Conservation (phyloP, 2,113 vertebrate species). For the Colossoma macropomum region DNA sequence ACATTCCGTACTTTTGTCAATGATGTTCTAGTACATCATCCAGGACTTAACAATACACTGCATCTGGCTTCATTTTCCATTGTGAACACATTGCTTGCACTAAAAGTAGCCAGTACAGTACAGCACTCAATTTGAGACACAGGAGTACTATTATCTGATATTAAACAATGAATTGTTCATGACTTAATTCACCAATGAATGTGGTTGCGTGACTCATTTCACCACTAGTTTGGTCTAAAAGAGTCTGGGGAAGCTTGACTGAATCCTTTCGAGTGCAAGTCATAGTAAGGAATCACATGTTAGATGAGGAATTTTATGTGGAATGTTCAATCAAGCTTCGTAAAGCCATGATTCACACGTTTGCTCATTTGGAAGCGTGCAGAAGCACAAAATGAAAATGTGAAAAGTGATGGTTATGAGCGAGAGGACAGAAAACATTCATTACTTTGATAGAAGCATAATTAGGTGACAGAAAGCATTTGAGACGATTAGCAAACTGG, state of each 20-base stretch:
- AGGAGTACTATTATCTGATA: no score
- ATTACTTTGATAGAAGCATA: slow-evolving; percentile 47
- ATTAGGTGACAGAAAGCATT: slow-evolving; percentile 54
- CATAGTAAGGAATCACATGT: not conserved
- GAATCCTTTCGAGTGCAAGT: not conserved
- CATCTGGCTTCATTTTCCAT: no score
- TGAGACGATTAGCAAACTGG: slow-evolving; percentile 44
- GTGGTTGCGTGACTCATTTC: not conserved
- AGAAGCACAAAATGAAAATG: slow-evolving; percentile 1
- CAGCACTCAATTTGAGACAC: no score
- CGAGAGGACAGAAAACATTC: slow-evolving; percentile 30
- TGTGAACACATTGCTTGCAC: no score
- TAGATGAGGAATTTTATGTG: not conserved
- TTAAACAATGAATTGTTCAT: no score
- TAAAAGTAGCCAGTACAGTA: no score
- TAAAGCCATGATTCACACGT: not conserved
- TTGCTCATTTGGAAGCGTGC: not conserved
- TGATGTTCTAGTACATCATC: no score
- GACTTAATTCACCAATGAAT: no score
- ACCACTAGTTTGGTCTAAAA: not conserved
- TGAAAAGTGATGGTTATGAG: slow-evolving; percentile 6
- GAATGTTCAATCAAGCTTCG: not conserved
- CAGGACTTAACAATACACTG: no score
- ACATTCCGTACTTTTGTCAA: no score
- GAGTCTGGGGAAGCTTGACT: not conserved